These are phyloP conservation scores for Parapsyche elsis DNA, from an alignment of 1,140 invertebrate genomes.

Conservation along the genomic window DNA sequence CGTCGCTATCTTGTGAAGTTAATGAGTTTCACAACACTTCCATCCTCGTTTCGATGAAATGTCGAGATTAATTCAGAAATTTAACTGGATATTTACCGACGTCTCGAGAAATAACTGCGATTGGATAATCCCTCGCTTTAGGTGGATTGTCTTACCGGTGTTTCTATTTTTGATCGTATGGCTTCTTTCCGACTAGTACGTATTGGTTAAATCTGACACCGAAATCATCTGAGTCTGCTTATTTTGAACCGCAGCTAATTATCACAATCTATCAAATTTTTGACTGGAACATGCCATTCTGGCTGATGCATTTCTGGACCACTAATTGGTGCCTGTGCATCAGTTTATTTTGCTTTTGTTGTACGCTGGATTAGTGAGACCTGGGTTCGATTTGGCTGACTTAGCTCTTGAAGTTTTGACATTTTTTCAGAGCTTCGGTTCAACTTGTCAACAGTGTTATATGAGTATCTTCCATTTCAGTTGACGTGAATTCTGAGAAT, in stretches of 20 bases:
- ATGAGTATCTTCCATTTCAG: background rate
- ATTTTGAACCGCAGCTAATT: conserved; percentile 5
- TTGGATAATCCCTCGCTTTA: background rate
- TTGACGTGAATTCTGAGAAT: conserved; percentile 20
- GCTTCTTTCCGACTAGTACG: background rate
- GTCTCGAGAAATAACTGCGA: background rate
- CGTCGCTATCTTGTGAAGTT: too few relatives aligned
- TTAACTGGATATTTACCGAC: background rate
- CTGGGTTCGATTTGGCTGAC: background rate
- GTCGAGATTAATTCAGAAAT: too few relatives aligned
- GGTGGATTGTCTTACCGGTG: background rate
- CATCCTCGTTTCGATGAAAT: too few relatives aligned
- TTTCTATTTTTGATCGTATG: background rate
- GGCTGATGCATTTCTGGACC: background rate
- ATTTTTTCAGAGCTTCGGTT: background rate
- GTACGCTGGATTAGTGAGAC: background rate
- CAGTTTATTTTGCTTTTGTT: background rate
- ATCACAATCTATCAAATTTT: conserved; percentile 4
- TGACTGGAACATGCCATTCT: background rate
- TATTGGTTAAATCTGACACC: conserved; percentile 2
- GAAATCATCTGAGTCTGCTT: background rate
- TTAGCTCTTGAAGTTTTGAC: background rate
- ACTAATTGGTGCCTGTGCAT: background rate
- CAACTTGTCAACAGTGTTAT: background rate
- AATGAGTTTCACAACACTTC: too few relatives aligned